phyloP scores from a whole-genome alignment of 2,113 vertebrate genomes.

The Tupaia tana region DNA sequence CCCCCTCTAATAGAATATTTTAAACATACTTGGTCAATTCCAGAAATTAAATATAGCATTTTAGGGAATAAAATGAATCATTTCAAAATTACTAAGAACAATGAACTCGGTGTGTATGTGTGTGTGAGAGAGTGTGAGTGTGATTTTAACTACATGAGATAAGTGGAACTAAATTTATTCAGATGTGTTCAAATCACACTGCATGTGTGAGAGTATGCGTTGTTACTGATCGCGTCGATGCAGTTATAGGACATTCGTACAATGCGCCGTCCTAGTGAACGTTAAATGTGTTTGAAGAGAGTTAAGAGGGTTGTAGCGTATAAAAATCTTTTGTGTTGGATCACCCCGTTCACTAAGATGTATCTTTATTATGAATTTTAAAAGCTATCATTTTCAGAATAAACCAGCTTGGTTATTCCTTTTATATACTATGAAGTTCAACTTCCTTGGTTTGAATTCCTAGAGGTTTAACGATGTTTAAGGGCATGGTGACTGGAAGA shows the following conservation, averaged over 20 bases:
- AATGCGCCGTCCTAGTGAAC: conserved; percentile 47
- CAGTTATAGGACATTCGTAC: conserved; percentile 58
- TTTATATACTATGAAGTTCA: not conserved
- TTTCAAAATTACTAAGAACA: conserved; percentile 39
- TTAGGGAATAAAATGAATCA: conserved; percentile 6
- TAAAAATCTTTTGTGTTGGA: conserved; percentile 31
- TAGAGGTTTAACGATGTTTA: not conserved
- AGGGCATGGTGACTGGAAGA: not conserved
- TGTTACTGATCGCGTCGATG: conserved; percentile 68
- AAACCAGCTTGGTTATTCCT: not conserved
- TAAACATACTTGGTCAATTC: not conserved
- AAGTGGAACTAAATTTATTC: conserved; percentile 41
- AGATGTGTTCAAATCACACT: conserved; percentile 66
- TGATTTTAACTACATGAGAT: conserved; percentile 37
- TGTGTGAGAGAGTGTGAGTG: not conserved
- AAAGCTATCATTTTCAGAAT: not conserved
- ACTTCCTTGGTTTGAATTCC: not conserved
- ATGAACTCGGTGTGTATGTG: not conserved
- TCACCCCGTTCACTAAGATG: conserved; percentile 54
- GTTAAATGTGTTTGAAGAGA: conserved; percentile 71
- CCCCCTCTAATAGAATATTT: not conserved
- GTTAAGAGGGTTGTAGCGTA: not conserved
- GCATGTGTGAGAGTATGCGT: not conserved
- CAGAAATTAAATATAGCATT: not conserved
- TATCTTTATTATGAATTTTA: conserved; percentile 26